Conservation (phyloP, 1,140 invertebrate species). For the Eupeodes corollae region DNA sequence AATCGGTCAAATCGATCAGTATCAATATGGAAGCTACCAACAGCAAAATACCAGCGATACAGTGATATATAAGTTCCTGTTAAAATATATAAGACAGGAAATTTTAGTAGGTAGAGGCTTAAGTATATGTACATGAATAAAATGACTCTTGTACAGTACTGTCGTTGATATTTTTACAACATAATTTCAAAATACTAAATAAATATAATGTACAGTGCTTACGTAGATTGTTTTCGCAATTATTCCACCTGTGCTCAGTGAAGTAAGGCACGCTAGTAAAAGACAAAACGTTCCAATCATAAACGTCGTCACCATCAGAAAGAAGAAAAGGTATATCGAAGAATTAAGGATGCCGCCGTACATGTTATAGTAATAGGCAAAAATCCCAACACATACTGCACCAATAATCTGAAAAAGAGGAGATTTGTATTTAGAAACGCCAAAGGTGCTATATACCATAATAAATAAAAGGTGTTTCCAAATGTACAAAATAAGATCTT, state of each 20-base stretch:
- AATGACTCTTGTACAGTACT: too few species aligned
- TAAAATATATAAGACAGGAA: neutral
- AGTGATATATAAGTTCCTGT: constrained; percentile 69
- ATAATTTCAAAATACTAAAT: too few species aligned
- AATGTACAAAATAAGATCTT: too few species aligned
- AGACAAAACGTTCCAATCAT: constrained; percentile 65
- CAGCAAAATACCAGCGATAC: constrained; percentile 54
- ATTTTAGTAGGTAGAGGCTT: too few species aligned
- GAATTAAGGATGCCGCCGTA: constrained; percentile 21
- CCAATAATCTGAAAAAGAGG: constrained; percentile 55
- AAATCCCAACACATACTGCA: constrained; percentile 54
- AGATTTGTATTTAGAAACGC: neutral
- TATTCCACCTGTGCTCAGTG: constrained; percentile 63
- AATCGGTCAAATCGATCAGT: constrained; percentile 42
- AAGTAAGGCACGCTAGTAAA: constrained; percentile 58
- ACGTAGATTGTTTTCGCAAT: constrained; percentile 75
- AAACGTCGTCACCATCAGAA: constrained; percentile 50
- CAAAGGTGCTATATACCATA: too few species aligned
- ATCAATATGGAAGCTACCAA: constrained; percentile 54
- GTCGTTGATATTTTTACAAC: too few species aligned
- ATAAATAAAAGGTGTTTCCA: too few species aligned
- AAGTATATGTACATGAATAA: too few species aligned
- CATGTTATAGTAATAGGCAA: constrained; percentile 47
- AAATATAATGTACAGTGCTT: too few species aligned
- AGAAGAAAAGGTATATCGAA: constrained; percentile 56